Base-by-base conservation (phyloP, 2,797 vertebrate genomes). In the Eulemur albifrons region DNA sequence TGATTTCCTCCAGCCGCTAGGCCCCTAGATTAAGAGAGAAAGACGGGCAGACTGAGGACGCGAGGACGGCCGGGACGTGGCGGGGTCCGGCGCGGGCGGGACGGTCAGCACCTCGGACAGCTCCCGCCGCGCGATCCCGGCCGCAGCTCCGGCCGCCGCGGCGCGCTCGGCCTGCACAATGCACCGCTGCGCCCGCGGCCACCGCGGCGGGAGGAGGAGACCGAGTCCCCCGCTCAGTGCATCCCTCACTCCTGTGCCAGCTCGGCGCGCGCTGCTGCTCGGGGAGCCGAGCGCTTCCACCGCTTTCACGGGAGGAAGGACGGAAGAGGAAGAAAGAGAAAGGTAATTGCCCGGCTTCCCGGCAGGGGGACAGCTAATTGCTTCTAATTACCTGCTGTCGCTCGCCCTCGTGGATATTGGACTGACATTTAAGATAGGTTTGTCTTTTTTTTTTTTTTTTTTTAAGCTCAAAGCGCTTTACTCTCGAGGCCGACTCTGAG, bases 361-460 rank as follows among this genome's bases (percentile, higher is more conserved):
- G 20, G 98, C 97, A 93, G 98, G 98, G 97, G 96, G 83, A 95
- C 90, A 21, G 90, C 89, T 99, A 99, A 99, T 98, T 98, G 97
- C 97, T 98, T 94, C 96, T 97, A 97, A 98, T 98, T 98, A 98
- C 85, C 97, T 96, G 96, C 94, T 85, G 61, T 89, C 96, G 69
- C 48, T 94, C 73, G 83, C 94, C 87, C 88, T 35, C 9, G 52
- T 89, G 96, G 96, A 94, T 92, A 90, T 83, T 50, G 96, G 45
- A 81, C 95, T 98, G 98, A 98, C 98, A 98, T 98, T 98, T 98
- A 84, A 57, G 95, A 96, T 63, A 61, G 45, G 70, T 82, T 94
- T 94, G 95, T 52, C 54, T 35, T 8, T 52, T 63, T 80, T 25
- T 11, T n/a, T 76, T 76, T n/a, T 40, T 40, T 82, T 43, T 57